Evolutionary conservation across 2,888 invertebrate genomes (phyloP), one percentile per base, ranked within the genome.

Genomic region (Apodemia mormo): DNA sequence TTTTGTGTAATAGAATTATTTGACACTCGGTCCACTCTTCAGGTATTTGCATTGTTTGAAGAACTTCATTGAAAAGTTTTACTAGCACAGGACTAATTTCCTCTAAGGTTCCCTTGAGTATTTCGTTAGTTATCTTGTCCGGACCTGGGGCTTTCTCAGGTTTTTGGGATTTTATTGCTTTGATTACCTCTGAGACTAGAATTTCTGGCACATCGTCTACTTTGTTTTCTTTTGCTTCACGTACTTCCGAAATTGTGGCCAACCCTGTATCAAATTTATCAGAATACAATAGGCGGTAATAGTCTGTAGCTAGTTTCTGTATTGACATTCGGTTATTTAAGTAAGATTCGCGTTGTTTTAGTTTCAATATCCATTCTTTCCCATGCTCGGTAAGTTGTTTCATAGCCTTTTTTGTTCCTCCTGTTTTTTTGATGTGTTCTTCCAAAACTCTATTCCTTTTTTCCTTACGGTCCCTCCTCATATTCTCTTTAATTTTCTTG

Each of bases 101-200:
- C 2, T 71, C 67, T 4, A 71, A 2, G 0, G 71, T 73, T 10
- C 74, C 75, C 68, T 52, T 72, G 5, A 76, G n/a, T 0, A 76
- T 49, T 58, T 77, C 76, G 37, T 76, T 76, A 43, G 68, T 56
- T 1, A 79, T 74, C 45, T 67, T 74, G 43, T 76, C 76, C 7
- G 76, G 73, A 0, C 77, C 75, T 54, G 76, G 74, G 1, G 73
- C 58, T 74, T 74, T 76, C 10, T 74, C 74, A 12, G 29, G 33
- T 29, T 75, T 74, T 64, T 74, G 74, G 12, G 67, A 67, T 5
- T 33, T 33, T 61, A 75, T 73, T 33, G 73, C 73, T 49, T 71
- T 71, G n/a, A 54, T 52, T 37, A 72, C 70, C 68, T 74, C 74
- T 64, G 64, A 52, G 40, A 33, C 49, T 49, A 67, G 67, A 22